Evolutionary conservation across 1,140 invertebrate species (phyloP), one percentile per base, ranked within the genome.

Genomic region (Teleogryllus occipitalis): DNA sequence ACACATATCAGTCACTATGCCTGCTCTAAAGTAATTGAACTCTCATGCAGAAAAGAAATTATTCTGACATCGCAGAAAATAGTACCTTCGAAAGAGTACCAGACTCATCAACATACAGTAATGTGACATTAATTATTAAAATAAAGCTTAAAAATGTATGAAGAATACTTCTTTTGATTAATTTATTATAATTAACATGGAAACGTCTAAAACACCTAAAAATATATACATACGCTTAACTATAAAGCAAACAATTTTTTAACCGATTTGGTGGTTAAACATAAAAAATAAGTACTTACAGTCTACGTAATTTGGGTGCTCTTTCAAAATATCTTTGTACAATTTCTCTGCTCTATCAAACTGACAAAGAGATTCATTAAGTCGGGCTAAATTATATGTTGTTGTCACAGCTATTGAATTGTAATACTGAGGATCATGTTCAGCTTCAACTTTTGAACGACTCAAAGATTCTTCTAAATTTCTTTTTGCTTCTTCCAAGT

Each of bases 271-370:
- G 27, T 39, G 27, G 27, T 39, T 39, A 39, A 39, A 65, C 18
- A 65, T 65, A 18, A 65, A 14, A 65, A n/a, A 65, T 2, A 7
- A 47, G 74, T 92, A 87, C 90, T 95, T 94, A 91, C 98, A 99
- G 86, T 99, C 98, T 75, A 99, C 95, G 85, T 99, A 99, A 87
- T 99, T 99, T 7, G 98, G 97, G 93, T 99, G 97, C 82, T 99
- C 95, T 83, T 95, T 95, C 7, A 99, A 88, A 83, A 99, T 99
- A 83, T 97, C 95, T 85, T 99, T 98, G 85, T 99, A 99, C 0
- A 98, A 87, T 86, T 95, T 96, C 86, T 99, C 97, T n/a, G 98
- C 97, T 83, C 96, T 94, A 85, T 99, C 96, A 85, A 95, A 98
- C 74, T 94, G 89, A 85, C 96, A 97, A 15, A 97, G 90, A 0